A percentile compares a stretch with the other conserved stretches of the same genome.
Evolutionary conservation across 2,797 vertebrate genomes (phyloP).

Genomic region (Lophura swinhoii): DNA sequence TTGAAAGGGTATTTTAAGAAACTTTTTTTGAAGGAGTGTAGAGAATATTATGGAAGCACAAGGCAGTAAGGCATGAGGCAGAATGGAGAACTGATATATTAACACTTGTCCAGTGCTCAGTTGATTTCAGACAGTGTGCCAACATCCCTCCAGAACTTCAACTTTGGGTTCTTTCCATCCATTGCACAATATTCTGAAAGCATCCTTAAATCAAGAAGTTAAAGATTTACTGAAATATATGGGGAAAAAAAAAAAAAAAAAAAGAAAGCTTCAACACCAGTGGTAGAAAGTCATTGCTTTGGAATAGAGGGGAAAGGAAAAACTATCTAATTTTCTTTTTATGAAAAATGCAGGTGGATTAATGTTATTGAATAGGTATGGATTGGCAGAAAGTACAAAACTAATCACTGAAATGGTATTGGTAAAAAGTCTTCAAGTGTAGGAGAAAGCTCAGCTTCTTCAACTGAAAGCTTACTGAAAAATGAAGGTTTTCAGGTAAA

Average conservation of each 20-base stretch:
- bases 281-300: background rate
- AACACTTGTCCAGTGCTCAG: background rate
- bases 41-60: background rate
- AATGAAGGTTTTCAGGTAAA: background rate
- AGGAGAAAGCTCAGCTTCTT: background rate
- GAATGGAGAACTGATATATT: background rate
- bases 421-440: background rate
- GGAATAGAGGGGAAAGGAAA: background rate
- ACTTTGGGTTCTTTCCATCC: background rate
- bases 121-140: background rate
- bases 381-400: background rate
- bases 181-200: background rate
- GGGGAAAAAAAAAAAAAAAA: background rate
- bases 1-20: conserved; percentile 43
- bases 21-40: background rate
- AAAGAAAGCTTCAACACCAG: background rate
- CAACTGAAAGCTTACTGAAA: background rate
- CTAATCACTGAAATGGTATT: background rate
- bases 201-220: background rate
- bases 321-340: background rate
- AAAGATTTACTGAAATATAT: background rate
- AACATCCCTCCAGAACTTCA: accelerated
- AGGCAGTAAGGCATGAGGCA: conserved; percentile 1
- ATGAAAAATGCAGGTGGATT: background rate
- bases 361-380: background rate